Evolutionary conservation across 1,140 invertebrate genomes (phyloP).

Genomic region (Ceratosolen fusciceps): DNA sequence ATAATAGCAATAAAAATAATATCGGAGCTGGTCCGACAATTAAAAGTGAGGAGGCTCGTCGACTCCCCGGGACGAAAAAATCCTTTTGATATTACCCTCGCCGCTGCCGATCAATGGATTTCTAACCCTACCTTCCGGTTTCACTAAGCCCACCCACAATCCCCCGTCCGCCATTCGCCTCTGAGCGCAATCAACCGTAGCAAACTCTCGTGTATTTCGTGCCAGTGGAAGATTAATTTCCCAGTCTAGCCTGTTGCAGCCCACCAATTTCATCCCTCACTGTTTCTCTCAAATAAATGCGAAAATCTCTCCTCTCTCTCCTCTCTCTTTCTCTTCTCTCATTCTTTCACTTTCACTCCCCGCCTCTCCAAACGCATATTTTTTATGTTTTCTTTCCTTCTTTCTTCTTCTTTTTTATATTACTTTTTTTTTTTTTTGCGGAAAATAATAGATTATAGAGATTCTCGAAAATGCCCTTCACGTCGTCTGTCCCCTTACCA

Average conservation of each 20-base stretch:
- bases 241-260: constrained; percentile 36
- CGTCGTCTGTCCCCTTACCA: background rate
- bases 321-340: constrained; percentile 4
- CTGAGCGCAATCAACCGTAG: background rate
- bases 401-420: background rate
- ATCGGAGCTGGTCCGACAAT: too few species aligned
- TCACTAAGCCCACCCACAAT: too few species aligned
- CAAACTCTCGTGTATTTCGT: constrained; percentile 24
- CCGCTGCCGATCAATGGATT: background rate
- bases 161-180: background rate
- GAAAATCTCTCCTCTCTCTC: too few species aligned
- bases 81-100: background rate
- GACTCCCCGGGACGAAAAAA: background rate
- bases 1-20: too few species aligned
- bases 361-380: too few species aligned
- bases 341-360: too few species aligned
- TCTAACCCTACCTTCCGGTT: background rate
- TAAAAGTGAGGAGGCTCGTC: background rate
- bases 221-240: constrained; percentile 49
- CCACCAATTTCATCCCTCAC: background rate
- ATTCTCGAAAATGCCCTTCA: background rate
- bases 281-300: too few species aligned
- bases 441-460: background rate
- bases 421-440: background rate
- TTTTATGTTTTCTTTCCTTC: constrained; percentile 8